Base-by-base conservation (phyloP, 2,888 invertebrate genomes). In the Drosophila falleni region DNA sequence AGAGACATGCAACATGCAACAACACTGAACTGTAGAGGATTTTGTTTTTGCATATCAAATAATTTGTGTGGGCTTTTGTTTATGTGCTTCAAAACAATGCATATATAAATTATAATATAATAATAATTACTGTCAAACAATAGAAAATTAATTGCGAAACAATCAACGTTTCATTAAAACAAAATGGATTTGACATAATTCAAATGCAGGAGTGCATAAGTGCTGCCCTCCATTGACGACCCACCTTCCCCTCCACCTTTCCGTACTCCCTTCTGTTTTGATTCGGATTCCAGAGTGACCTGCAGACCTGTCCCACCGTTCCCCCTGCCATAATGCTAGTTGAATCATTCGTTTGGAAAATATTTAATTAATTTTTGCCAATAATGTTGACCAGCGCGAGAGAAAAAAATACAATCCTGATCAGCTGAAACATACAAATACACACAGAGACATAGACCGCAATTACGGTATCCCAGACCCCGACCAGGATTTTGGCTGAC, bases 141-240 rank as follows among this genome's bases (percentile, higher is more conserved):
- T 78, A 83, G 85, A 83, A 87, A 81, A 85, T 87, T 81, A 90
- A 85, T 83, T 81, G 79, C 87, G 83, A 80, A 81, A 87, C 88
- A 82, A 87, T 88, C 89, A 88, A 85, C 83, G 81, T 90, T 89
- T 89, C 89, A 90, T 89, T 90, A 90, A 90, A 89, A 89, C 83
- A 89, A 90, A 90, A 89, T 90, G 90, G 87, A 89, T 90, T 90
- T 91, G 92, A 90, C 92, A 91, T 90, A 91, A 91, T 89, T 91
- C 91, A 91, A 91, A 90, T 90, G 90, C 91, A 92, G 91, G 73
- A 83, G 80, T 87, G 86, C 80, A 85, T 80, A 78, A 89, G 87
- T 91, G 89, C 83, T 80, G 78, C 77, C 74, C 26, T 74, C 79
- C 66, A 68, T 62, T 70, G 72, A 72, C 64, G 68, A 66, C 58